Conservation (phyloP, 1,140 invertebrate genomes). For the Macrosteles quadrilineatus region DNA sequence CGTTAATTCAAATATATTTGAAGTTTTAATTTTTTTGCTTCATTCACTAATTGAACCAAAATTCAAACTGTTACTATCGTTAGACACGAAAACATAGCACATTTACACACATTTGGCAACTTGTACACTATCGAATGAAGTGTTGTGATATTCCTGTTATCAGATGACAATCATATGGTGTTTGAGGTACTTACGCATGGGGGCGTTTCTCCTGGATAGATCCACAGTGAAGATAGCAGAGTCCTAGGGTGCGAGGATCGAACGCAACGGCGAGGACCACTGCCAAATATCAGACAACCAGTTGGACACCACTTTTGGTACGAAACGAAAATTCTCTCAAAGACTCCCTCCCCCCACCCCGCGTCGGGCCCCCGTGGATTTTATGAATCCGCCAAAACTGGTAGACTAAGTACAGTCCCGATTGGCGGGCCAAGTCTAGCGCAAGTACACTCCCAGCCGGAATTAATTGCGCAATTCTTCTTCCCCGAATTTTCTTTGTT, state of each 20-base stretch:
- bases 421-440: conserved; percentile 5
- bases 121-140: too few relatives aligned
- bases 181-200: conserved; percentile 19
- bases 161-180: too few relatives aligned
- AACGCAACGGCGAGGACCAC: too few relatives aligned
- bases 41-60: too few relatives aligned
- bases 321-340: conserved; percentile 10
- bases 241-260: not conserved
- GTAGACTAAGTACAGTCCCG: conserved; percentile 16
- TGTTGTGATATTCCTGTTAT: too few relatives aligned
- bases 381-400: conserved; percentile 25
- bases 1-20: too few relatives aligned
- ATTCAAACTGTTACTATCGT: too few relatives aligned
- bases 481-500: not conserved
- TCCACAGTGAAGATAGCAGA: conserved; percentile 1
- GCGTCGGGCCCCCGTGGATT: not conserved
- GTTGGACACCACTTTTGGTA: not conserved
- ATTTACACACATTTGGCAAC: too few relatives aligned
- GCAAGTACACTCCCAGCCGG: not conserved
- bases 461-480: conserved; percentile 8
- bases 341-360: not conserved
- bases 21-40: too few relatives aligned
- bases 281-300: not conserved
- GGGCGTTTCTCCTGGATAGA: not conserved
- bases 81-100: too few relatives aligned